phyloP scores from a whole-genome alignment of 2,888 invertebrate genomes.

The Drosophila putrida region DNA sequence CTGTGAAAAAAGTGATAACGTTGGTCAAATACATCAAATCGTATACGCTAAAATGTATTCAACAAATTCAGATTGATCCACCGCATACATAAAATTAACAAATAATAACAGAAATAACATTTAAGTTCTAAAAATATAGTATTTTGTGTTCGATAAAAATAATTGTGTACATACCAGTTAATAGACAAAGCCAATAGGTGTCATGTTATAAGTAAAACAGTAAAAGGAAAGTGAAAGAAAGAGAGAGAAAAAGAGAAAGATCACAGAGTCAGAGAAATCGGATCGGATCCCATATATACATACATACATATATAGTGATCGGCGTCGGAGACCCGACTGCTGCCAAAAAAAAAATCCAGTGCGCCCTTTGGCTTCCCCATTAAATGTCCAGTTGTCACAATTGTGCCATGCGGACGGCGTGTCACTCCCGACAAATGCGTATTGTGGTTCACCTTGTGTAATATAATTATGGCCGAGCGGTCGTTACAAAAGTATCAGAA shows the following conservation, averaged over 20 bases:
- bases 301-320: conserved; percentile 9
- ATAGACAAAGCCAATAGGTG: neutral
- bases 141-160: conserved; percentile 3
- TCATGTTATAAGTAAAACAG: conserved; percentile 9
- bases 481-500: conserved; percentile 85
- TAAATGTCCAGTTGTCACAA: conserved; percentile 78
- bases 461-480: conserved; percentile 86
- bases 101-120: neutral
- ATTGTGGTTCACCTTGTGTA: conserved; percentile 85
- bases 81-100: neutral
- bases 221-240: conserved; percentile 23
- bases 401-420: conserved; percentile 85
- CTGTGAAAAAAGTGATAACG: neutral
- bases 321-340: conserved; percentile 33
- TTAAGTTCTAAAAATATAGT: neutral
- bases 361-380: conserved; percentile 45
- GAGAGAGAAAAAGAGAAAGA: conserved; percentile 15
- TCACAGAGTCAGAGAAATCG: conserved; percentile 6
- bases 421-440: conserved; percentile 85
- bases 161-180: neutral
- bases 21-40: neutral
- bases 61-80: neutral
- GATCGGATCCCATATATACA: neutral
- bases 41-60: neutral
- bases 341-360: conserved; percentile 37